Conservation (phyloP, 2,888 invertebrate species). For the Drosophila infuscata region DNA sequence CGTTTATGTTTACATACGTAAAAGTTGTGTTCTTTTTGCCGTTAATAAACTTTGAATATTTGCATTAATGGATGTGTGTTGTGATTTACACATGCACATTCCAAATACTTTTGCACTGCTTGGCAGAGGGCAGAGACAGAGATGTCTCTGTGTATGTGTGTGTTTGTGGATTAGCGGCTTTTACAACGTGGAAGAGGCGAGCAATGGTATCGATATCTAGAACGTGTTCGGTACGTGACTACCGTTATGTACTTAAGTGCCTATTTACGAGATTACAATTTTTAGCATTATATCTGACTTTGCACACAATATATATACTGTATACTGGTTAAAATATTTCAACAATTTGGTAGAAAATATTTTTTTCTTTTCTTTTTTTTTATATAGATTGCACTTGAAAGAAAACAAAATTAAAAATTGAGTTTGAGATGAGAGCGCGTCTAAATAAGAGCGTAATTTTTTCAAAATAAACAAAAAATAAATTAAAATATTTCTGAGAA, state of each 20-base stretch:
- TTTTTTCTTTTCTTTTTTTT: slow-evolving; percentile 36
- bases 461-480: neutral
- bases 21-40: slow-evolving; percentile 47
- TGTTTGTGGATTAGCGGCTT: slow-evolving; percentile 44
- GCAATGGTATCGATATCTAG: slow-evolving; percentile 50
- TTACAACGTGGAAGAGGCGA: slow-evolving; percentile 34
- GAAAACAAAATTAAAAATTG: slow-evolving; percentile 24
- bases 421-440: slow-evolving; percentile 34
- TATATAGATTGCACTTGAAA: slow-evolving; percentile 69
- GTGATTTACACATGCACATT: slow-evolving; percentile 34
- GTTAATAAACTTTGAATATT: slow-evolving; percentile 57
- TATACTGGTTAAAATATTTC: slow-evolving; percentile 59
- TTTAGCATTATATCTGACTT: slow-evolving; percentile 53
- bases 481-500: neutral
- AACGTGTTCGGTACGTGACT: slow-evolving; percentile 66
- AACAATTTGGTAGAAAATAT: slow-evolving; percentile 57
- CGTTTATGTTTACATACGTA: slow-evolving; percentile 46
- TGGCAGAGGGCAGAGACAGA: slow-evolving; percentile 41
- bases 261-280: slow-evolving; percentile 72
- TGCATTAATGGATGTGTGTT: slow-evolving; percentile 40
- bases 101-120: slow-evolving; percentile 60
- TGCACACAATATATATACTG: slow-evolving; percentile 24
- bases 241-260: slow-evolving; percentile 73
- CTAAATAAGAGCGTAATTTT: neutral
- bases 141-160: slow-evolving; percentile 23